Evolutionary conservation across 2,797 vertebrate species (phyloP), one percentile per base, ranked within the genome.

Genomic region (Oreortyx pictus): DNA sequence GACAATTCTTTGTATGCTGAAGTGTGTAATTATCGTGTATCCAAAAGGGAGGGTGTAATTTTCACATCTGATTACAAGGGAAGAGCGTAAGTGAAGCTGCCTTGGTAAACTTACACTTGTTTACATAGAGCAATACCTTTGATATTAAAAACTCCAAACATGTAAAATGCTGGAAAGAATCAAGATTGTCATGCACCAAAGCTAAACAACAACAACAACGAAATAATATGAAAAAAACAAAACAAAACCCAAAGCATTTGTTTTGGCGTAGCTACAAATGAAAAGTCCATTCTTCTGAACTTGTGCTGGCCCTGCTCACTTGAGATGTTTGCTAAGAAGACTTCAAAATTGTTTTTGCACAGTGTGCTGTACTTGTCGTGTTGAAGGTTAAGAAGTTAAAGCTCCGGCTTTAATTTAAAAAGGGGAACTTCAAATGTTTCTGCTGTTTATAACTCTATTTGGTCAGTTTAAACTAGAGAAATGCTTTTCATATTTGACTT

Each of bases 11-110:
- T 96, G 97, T 96, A 95, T 97, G 97, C 97, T 97, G 98, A 98
- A 98, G 98, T 98, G 98, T 98, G 97, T 98, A 98, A 99, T 99
- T 99, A 99, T 98, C 97, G 93, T 98, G 98, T 98, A 98, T 98
- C 98, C 97, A 98, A 98, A 98, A 98, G 97, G 97, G 98, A 98
- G 98, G 98, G 98, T 98, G 97, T 98, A 98, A 98, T 98, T 98
- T 98, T 98, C 98, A 98, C 97, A 98, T 98, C 98, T 98, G 98
- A 99, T 99, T 98, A 99, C 98, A 99, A 98, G 98, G 98, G 97
- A 98, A 97, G 97, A 97, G 96, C 95, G 97, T 97, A 98, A 98
- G 98, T 33, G 96, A 97, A 97, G 96, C 96, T 96, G 97, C 97
- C 96, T 97, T 72, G 43, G 96, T 97, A 97, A 97, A 97, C 93